A percentile compares a stretch with the other conserved stretches of the same genome.
Conservation (phyloP, 2,797 vertebrate species). For the Ambastaia sidthimunki region DNA sequence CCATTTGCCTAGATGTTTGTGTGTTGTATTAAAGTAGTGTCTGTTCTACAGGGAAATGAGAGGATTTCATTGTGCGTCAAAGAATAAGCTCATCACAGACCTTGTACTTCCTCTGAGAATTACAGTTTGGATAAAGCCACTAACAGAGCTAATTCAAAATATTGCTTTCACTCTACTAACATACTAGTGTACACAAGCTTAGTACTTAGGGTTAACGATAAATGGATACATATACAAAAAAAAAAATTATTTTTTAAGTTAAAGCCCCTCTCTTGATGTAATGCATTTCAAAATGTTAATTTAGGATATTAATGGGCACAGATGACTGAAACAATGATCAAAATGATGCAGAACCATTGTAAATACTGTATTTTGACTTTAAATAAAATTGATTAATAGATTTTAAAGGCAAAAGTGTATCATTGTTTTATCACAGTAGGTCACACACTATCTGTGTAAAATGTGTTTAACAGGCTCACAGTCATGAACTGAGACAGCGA, state of each 20-base stretch:
- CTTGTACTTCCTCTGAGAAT: constrained; percentile 57
- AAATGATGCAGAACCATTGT: not conserved
- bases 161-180: not conserved
- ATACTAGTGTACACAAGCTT: not conserved
- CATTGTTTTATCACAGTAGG: constrained; percentile 3
- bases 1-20: constrained; percentile 37
- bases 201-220: not conserved
- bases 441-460: not conserved
- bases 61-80: constrained; percentile 57
- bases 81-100: constrained; percentile 47
- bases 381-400: not conserved
- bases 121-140: constrained; percentile 13
- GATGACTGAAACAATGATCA: no score
- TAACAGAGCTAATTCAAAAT: constrained; percentile 21
- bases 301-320: not conserved
- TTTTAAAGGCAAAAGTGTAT: not conserved
- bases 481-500: constrained; percentile 1
- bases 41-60: constrained; percentile 36
- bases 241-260: not conserved
- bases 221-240: not conserved
- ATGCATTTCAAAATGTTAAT: not conserved
- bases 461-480: not conserved
- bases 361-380: not conserved
- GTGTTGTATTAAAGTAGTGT: constrained; percentile 20
- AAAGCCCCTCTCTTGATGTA: no score